A percentile compares a stretch with the other conserved stretches of the same genome.
These are phyloP conservation scores for Atrina japonica DNA, from an alignment of 2,888 invertebrate species.

Conservation along the genomic window DNA sequence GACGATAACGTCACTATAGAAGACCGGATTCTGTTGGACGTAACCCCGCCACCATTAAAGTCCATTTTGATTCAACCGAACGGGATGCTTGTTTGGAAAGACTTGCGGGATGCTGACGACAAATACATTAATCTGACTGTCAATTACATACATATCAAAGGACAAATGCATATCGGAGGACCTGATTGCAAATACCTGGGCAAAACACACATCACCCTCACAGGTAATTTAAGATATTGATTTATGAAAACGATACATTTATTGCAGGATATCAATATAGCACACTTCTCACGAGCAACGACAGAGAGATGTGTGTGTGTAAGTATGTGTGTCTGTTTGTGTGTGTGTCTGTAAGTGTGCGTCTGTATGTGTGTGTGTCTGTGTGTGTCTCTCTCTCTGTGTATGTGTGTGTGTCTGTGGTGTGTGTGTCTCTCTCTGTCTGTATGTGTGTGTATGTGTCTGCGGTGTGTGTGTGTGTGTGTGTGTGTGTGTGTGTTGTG, in stretches of 20 bases:
- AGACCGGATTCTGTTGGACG: conserved; percentile 22
- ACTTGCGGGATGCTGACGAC: too few species aligned
- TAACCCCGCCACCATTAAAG: conserved; percentile 23
- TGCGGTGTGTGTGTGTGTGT: too few species aligned
- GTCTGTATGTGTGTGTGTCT: too few species aligned
- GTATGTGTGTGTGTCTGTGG: too few species aligned
- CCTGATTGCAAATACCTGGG: conserved; percentile 42
- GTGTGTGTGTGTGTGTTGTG: too few species aligned
- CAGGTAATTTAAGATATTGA: conserved; percentile 25
- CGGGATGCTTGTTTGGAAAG: conserved; percentile 31
- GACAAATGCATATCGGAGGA: conserved; percentile 48
- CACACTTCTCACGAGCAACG: too few species aligned
- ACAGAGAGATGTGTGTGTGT: too few species aligned
- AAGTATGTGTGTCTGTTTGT: too few species aligned
- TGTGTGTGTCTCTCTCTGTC: too few species aligned
- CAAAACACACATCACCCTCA: conserved; percentile 42
- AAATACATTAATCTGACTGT: conserved; percentile 25
- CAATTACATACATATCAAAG: conserved; percentile 32
- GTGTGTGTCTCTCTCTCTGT: too few species aligned
- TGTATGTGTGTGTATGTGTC: too few species aligned
- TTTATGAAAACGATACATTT: not conserved
- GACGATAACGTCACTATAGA: conserved; percentile 11
- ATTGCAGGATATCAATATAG: not conserved
- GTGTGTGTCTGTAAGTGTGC: too few species aligned
- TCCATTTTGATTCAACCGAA: conserved; percentile 17